A percentile compares a stretch with the other conserved stretches of the same genome.
Conservation (phyloP, 2,888 invertebrate species). For the Meandrusa payeni region DNA sequence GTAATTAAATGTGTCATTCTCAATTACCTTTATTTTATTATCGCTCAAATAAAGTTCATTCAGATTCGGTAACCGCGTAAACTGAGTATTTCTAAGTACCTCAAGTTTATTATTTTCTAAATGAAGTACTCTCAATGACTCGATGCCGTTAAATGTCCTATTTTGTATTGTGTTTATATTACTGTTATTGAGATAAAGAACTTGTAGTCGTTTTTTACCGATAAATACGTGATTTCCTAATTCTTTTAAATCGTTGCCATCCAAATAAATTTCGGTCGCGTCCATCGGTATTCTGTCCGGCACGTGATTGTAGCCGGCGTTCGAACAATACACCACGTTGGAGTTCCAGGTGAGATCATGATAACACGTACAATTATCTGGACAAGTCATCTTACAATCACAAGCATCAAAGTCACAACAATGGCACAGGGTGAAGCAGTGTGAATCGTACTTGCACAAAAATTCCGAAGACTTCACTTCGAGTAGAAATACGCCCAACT, state of each 20-base stretch:
- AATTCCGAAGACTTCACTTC: conserved; percentile 88
- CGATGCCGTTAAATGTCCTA: conserved; percentile 90
- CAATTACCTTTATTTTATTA: conserved; percentile 87
- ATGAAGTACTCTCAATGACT: conserved; percentile 86
- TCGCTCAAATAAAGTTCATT: conserved; percentile 88
- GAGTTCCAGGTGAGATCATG: conserved; percentile 93
- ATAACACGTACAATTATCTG: conserved; percentile 91
- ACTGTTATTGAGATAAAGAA: conserved; percentile 89
- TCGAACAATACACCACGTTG: conserved; percentile 92
- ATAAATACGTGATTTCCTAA: conserved; percentile 93
- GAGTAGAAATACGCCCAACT: conserved; percentile 82
- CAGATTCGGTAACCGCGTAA: conserved; percentile 86
- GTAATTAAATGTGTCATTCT: conserved; percentile 88
- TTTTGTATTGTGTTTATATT: conserved; percentile 88
- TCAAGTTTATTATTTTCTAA: conserved; percentile 88
- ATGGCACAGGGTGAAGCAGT: conserved; percentile 92
- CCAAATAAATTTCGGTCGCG: conserved; percentile 92
- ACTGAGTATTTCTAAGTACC: conserved; percentile 87
- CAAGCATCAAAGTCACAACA: conserved; percentile 95
- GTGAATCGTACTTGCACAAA: conserved; percentile 89
- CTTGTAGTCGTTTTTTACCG: conserved; percentile 90
- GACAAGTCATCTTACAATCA: conserved; percentile 95
- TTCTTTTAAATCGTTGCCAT: conserved; percentile 89
- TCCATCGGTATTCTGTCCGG: conserved; percentile 93
- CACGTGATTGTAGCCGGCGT: conserved; percentile 86